Conservation (phyloP, 2,113 vertebrate species). For the Melanostigma gelatinosum region DNA sequence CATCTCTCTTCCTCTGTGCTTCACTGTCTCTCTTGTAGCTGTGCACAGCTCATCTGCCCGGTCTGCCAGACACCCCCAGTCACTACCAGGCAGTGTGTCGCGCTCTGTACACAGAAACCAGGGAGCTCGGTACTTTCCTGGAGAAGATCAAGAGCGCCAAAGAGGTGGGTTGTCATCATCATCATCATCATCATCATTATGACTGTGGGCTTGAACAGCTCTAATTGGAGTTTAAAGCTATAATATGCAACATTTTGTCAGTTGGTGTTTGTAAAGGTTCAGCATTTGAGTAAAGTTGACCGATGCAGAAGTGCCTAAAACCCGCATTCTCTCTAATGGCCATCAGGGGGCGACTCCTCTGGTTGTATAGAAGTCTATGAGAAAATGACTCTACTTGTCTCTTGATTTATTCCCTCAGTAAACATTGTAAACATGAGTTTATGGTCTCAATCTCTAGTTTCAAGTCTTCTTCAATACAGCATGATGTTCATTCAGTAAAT, state of each 20-base stretch:
- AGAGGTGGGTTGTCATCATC: slow-evolving; percentile 85
- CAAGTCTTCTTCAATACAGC: not conserved
- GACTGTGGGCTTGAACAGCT: not conserved
- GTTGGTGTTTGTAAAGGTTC: too few relatives aligned
- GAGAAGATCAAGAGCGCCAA: slow-evolving; percentile 96
- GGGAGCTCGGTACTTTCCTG: slow-evolving; percentile 95
- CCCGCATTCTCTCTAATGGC: too few relatives aligned
- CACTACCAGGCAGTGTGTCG: slow-evolving; percentile 99
- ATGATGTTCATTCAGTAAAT: not conserved
- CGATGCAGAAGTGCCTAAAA: too few relatives aligned
- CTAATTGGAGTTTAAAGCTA: not conserved
- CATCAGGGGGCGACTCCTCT: too few relatives aligned
- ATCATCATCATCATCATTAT: not conserved
- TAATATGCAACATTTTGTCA: not conserved
- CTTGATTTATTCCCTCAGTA: not conserved
- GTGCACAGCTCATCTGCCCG: slow-evolving; percentile 91
- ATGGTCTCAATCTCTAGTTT: too few relatives aligned
- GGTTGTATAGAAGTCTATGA: too few relatives aligned
- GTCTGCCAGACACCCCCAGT: slow-evolving; percentile 87
- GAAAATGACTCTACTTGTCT: not conserved
- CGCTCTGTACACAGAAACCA: slow-evolving; percentile 96
- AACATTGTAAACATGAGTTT: not conserved
- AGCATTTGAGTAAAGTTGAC: too few relatives aligned
- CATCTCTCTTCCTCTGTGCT: not conserved
- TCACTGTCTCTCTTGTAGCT: slow-evolving; percentile 79